phyloP scores from a whole-genome alignment of 1,140 invertebrate genomes.

The Laupala kohalensis region DNA sequence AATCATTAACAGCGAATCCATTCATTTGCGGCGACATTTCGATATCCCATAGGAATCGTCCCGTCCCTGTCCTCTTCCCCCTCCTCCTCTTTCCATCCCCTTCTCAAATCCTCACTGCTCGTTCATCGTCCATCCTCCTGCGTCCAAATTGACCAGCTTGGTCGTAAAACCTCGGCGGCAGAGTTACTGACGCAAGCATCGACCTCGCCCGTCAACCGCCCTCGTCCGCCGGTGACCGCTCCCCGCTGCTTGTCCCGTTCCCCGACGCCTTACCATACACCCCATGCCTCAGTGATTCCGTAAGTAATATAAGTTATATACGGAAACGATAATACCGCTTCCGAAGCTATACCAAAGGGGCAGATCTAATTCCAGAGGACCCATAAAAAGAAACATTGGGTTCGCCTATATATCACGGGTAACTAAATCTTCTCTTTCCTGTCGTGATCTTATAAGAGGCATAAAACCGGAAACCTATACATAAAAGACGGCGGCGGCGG shows the following conservation, averaged over 20 bases:
- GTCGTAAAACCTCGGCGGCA: not conserved
- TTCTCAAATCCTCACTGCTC: not conserved
- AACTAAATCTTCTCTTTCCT: not conserved
- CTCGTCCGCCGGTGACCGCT: no score
- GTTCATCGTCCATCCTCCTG: no score
- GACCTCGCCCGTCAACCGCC: not conserved
- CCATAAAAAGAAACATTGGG: not conserved
- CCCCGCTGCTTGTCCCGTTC: not conserved
- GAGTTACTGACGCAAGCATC: not conserved
- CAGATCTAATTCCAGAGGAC: not conserved
- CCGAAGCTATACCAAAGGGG: not conserved
- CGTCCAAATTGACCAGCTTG: not conserved
- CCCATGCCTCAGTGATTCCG: not conserved
- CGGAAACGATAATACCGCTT: not conserved
- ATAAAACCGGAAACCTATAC: not conserved
- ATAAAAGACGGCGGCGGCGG: not conserved
- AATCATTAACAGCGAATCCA: not conserved
- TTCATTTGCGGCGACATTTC: not conserved
- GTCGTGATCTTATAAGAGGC: not conserved
- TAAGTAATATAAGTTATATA: not conserved
- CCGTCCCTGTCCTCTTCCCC: not conserved
- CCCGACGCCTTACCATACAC: no score
- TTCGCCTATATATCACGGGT: not conserved
- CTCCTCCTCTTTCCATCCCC: not conserved
- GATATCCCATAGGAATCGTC: not conserved